phyloP scores from a whole-genome alignment of 2,113 vertebrate genomes.

The Vicugna pacos region DNA sequence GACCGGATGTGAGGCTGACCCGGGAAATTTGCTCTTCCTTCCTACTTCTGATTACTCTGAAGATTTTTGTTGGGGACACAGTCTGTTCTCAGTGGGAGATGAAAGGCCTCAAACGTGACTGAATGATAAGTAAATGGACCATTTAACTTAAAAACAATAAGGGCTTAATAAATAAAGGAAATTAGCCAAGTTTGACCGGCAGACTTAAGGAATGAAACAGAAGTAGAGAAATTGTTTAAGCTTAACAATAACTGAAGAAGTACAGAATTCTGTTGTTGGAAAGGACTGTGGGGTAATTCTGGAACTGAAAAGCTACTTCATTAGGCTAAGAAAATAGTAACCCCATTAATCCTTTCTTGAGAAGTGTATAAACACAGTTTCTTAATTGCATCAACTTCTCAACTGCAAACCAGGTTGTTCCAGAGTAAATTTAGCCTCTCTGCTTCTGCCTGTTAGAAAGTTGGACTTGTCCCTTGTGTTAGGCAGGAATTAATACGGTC shows the following conservation, averaged over 20 bases:
- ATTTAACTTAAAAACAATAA: conserved; percentile 44
- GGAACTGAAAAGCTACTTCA: conserved; percentile 20
- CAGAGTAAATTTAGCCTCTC: neutral
- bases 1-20: conserved; percentile 61
- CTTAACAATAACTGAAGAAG: neutral
- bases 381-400: conserved; percentile 56
- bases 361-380: conserved; percentile 51
- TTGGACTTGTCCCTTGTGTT: neutral
- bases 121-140: conserved; percentile 53
- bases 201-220: conserved; percentile 38
- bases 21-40: conserved; percentile 26
- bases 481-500: conserved; percentile 16
- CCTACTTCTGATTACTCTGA: neutral
- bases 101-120: neutral
- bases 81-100: conserved; percentile 19
- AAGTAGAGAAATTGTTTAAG: neutral
- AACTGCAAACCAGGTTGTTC: conserved; percentile 28
- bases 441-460: neutral
- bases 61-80: conserved; percentile 55
- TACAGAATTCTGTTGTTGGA: neutral
- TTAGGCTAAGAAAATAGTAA: conserved; percentile 37
- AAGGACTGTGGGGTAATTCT: neutral
- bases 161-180: conserved; percentile 45
- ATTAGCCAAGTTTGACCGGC: neutral
- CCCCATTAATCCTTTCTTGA: neutral